A percentile compares a stretch with the other conserved stretches of the same genome.
phyloP scores from a whole-genome alignment of 2,888 invertebrate species.

The Drosophila kuntzei region DNA sequence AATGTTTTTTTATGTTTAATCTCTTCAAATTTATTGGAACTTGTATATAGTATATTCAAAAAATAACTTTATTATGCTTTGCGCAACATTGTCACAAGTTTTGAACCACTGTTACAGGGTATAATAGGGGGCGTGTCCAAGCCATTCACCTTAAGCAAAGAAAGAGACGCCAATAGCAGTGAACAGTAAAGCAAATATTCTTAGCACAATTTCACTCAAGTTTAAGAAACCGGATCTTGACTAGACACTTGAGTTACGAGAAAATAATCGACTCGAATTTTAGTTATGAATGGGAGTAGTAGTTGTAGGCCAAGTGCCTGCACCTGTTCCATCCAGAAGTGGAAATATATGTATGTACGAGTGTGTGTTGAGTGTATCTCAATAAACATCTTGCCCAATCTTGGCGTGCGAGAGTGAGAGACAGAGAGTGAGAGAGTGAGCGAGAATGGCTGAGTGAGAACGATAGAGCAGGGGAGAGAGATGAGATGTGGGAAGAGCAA shows the following conservation, averaged over 20 bases:
- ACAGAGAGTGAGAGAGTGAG: constrained; percentile 1
- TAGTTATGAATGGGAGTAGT: constrained; percentile 65
- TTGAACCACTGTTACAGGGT: constrained; percentile 28
- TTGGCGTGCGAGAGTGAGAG: constrained; percentile 10
- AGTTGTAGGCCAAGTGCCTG: constrained; percentile 50
- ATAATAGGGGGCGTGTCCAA: constrained; percentile 44
- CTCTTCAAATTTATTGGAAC: neutral
- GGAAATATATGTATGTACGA: constrained; percentile 19
- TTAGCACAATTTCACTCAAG: constrained; percentile 50
- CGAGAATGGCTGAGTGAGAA: neutral
- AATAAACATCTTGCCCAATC: constrained; percentile 23
- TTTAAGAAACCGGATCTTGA: constrained; percentile 49
- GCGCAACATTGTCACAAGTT: neutral
- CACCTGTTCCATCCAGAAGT: constrained; percentile 57
- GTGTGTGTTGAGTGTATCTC: constrained; percentile 51
- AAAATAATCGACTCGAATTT: constrained; percentile 25
- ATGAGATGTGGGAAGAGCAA: constrained; percentile 1
- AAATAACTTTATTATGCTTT: neutral
- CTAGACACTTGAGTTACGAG: constrained; percentile 45
- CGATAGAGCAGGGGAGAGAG: neutral
- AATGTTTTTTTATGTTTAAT: neutral
- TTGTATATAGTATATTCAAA: neutral
- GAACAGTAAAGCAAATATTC: constrained; percentile 42
- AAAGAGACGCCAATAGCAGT: constrained; percentile 46
- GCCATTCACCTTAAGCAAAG: constrained; percentile 19